Conservation (phyloP, 2,888 invertebrate genomes). For the Hypolimnas misippus region DNA sequence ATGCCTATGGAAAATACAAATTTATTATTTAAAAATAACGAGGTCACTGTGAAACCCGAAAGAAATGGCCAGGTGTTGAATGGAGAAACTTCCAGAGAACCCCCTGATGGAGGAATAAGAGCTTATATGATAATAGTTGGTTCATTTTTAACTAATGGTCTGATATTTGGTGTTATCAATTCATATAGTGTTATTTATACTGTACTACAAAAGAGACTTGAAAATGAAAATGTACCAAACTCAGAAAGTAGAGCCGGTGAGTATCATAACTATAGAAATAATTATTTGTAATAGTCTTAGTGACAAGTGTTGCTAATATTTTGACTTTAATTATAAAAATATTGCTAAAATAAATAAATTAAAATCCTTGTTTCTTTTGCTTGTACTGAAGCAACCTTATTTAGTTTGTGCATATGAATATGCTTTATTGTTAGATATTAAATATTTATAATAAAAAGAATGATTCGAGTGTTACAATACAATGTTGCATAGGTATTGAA, state of each 20-base stretch:
- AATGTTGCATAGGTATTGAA: background rate
- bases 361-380: too few relatives aligned
- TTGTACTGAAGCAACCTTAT: too few relatives aligned
- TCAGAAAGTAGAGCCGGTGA: conserved; percentile 92
- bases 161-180: conserved; percentile 95
- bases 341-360: too few relatives aligned
- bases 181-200: conserved; percentile 92
- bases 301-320: too few relatives aligned
- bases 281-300: background rate
- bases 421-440: too few relatives aligned
- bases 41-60: conserved; percentile 47
- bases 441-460: too few relatives aligned
- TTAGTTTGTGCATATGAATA: too few relatives aligned
- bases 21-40: conserved; percentile 51
- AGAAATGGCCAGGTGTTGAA: conserved; percentile 52
- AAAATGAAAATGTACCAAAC: conserved; percentile 86
- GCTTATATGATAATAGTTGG: conserved; percentile 93
- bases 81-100: conserved; percentile 57
- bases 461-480: too few relatives aligned
- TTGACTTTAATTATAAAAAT: too few relatives aligned
- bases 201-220: conserved; percentile 86
- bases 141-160: conserved; percentile 94
- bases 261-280: conserved; percentile 2
- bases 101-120: conserved; percentile 90
- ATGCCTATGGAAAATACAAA: conserved; percentile 68